Evolutionary conservation across 1,140 invertebrate species (phyloP).

Genomic region (Yoshiicerus persimilis): DNA sequence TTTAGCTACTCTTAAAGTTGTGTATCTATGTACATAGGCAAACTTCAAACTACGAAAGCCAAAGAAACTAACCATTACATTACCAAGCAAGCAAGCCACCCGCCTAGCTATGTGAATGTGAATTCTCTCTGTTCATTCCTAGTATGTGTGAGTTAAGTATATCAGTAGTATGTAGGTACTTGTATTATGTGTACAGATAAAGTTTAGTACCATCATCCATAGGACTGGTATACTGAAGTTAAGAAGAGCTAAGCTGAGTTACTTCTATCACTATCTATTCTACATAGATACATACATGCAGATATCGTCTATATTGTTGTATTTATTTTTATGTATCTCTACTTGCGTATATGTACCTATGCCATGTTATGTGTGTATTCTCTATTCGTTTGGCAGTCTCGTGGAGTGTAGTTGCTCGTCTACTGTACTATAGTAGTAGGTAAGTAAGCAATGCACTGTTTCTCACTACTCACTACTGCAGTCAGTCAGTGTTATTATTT

Average conservation of each 20-base stretch:
- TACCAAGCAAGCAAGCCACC: neutral
- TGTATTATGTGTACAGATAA: neutral
- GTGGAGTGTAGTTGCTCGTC: neutral
- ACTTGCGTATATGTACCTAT: neutral
- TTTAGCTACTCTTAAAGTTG: neutral
- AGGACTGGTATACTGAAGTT: too few species aligned
- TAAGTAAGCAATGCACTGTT: neutral
- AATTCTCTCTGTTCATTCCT: neutral
- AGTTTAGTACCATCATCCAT: neutral
- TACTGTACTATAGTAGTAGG: neutral
- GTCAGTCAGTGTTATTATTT: slow-evolving; percentile 20
- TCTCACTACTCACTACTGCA: neutral
- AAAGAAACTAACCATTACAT: neutral
- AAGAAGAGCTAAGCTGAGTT: neutral
- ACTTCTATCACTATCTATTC: neutral
- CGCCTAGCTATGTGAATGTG: slow-evolving; percentile 10
- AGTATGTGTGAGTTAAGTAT: neutral
- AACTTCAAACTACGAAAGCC: neutral
- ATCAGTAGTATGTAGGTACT: neutral
- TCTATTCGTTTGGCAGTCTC: neutral
- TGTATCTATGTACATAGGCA: too few species aligned
- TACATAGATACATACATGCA: neutral
- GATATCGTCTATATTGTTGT: neutral
- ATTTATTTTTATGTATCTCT: neutral
- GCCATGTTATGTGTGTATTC: neutral